These are phyloP conservation scores for Datnioides undecimradiatus DNA, from an alignment of 2,113 vertebrate genomes.

Conservation along the genomic window DNA sequence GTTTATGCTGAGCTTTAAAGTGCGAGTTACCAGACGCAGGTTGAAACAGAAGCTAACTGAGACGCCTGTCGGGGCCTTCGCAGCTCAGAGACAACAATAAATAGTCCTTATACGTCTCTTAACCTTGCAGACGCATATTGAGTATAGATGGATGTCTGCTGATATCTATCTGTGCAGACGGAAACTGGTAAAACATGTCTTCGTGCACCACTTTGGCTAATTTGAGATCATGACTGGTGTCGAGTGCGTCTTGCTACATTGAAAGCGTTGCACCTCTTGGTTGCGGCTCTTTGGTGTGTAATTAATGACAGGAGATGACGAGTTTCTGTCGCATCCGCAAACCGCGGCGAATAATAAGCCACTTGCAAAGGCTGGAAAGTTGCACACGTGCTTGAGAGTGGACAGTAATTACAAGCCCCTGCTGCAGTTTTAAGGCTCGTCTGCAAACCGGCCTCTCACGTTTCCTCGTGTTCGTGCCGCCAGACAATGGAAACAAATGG, in stretches of 20 bases:
- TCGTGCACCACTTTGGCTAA: background rate
- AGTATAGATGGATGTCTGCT: background rate
- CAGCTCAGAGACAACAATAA: too few species aligned
- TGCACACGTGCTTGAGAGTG: background rate
- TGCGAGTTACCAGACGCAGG: background rate
- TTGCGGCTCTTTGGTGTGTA: background rate
- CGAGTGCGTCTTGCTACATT: background rate
- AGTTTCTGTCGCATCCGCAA: background rate
- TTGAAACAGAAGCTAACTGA: too few species aligned
- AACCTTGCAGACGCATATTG: background rate
- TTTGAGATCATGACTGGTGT: background rate
- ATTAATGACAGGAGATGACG: background rate
- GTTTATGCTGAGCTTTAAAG: background rate
- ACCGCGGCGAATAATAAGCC: constrained; percentile 24
- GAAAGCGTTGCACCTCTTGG: background rate
- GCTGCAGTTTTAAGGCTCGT: background rate
- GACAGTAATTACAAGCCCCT: constrained; percentile 2
- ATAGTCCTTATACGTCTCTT: too few species aligned
- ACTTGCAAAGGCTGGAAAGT: background rate
- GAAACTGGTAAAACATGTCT: background rate
- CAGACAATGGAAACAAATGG: background rate
- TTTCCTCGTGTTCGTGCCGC: background rate
- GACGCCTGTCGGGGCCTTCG: too few species aligned
- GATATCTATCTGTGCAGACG: background rate
- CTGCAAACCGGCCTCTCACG: constrained; percentile 7